Conservation (phyloP, 2,888 invertebrate genomes). For the Euplexia lucipara region DNA sequence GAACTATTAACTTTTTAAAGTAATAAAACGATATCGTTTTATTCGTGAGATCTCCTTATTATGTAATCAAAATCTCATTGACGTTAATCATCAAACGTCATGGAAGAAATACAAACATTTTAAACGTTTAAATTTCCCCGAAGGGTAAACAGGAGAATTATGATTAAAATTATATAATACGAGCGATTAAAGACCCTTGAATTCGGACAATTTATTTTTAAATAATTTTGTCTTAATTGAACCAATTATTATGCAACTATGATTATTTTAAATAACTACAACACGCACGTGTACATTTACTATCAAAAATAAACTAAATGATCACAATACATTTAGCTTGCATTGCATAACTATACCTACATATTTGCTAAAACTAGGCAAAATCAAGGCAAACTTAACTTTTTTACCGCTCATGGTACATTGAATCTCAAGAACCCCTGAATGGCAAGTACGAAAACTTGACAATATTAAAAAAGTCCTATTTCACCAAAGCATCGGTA, state of each 20-base stretch:
- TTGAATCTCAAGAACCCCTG: conserved; percentile 50
- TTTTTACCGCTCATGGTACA: conserved; percentile 36
- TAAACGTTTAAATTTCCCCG: conserved; percentile 76
- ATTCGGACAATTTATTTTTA: conserved; percentile 49
- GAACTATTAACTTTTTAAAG: conserved; percentile 61
- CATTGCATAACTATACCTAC: not conserved
- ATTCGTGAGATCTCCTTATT: conserved; percentile 68
- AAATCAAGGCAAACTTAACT: conserved; percentile 27
- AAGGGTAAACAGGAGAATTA: conserved; percentile 72
- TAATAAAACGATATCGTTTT: conserved; percentile 69
- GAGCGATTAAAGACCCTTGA: conserved; percentile 70
- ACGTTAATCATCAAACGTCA: conserved; percentile 80
- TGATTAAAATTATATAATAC: conserved; percentile 74
- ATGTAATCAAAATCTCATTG: conserved; percentile 84
- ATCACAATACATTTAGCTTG: too few relatives aligned
- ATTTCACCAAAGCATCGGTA: conserved; percentile 72
- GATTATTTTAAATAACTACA: conserved; percentile 28
- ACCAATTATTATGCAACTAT: conserved; percentile 28
- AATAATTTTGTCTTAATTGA: conserved; percentile 32
- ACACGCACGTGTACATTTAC: not conserved
- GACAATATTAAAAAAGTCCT: conserved; percentile 67
- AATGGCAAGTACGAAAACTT: conserved; percentile 64
- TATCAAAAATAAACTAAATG: too few relatives aligned
- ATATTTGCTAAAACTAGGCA: not conserved
- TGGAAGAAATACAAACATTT: conserved; percentile 81